Evolutionary conservation across 2,113 vertebrate genomes (phyloP).

Genomic region (Cephalopterus ornatus): DNA sequence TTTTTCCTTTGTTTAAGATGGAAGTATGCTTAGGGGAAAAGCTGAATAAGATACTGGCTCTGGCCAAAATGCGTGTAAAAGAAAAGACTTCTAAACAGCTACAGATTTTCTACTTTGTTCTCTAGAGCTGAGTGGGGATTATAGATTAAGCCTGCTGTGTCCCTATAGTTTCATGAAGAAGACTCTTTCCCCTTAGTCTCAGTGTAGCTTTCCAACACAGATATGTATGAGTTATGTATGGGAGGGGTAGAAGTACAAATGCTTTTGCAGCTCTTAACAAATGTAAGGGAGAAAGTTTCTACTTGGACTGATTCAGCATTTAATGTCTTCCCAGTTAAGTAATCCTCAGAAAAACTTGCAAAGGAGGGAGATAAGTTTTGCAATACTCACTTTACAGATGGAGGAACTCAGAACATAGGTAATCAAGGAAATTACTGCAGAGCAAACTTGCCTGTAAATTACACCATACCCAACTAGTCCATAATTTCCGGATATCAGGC

Average conservation of each 20-base stretch:
- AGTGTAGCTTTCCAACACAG: not conserved
- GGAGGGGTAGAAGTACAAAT: not conserved
- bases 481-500: not conserved
- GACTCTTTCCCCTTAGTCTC: not conserved
- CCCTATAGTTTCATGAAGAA: not conserved
- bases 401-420: not conserved
- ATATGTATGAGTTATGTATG: not conserved
- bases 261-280: not conserved
- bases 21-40: conserved; percentile 28
- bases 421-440: not conserved
- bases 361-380: not conserved
- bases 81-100: conserved; percentile 5
- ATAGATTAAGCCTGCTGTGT: not conserved
- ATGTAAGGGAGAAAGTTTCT: not conserved
- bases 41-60: not conserved
- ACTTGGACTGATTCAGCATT: conserved; percentile 30
- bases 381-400: conserved; percentile 8
- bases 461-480: not conserved
- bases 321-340: not conserved
- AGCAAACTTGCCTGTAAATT: not conserved
- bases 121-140: not conserved
- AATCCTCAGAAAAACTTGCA: not conserved
- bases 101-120: conserved; percentile 30
- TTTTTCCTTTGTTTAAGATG: conserved; percentile 29
- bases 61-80: not conserved